phyloP scores from a whole-genome alignment of 2,113 vertebrate species.

The Triplophysa dalaica region DNA sequence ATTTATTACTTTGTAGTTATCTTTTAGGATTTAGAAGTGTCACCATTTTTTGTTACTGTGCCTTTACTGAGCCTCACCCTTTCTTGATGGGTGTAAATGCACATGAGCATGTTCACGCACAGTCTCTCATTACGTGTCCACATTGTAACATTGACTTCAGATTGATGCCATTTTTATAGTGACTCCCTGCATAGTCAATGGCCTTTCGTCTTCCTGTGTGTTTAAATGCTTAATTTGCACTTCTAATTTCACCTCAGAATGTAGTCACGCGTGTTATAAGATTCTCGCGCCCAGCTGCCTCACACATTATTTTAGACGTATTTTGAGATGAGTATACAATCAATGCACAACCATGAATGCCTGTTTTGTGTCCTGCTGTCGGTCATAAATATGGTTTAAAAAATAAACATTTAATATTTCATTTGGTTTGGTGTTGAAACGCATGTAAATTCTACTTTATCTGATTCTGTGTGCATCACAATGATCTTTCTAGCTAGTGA shows the following conservation, averaged over 20 bases:
- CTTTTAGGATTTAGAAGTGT: no score
- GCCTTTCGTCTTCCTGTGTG: not conserved
- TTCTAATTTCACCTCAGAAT: not conserved
- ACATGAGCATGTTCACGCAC: not conserved
- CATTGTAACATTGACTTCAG: no score
- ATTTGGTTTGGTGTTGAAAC: not conserved
- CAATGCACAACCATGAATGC: not conserved
- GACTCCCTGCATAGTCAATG: no score
- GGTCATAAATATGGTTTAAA: not conserved
- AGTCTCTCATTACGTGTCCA: no score
- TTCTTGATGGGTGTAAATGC: not conserved
- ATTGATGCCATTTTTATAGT: no score
- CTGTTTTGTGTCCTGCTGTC: not conserved
- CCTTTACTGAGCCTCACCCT: not conserved
- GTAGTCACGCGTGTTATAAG: not conserved
- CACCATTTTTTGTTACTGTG: no score
- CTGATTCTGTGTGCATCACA: not conserved
- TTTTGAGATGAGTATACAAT: not conserved
- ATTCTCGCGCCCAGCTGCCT: not conserved
- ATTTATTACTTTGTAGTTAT: no score
- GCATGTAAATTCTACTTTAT: not conserved
- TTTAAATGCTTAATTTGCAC: not conserved
- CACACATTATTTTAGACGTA: not conserved
- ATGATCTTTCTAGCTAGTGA: not conserved
- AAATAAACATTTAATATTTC: not conserved